A percentile compares a stretch with the other conserved stretches of the same genome.
phyloP scores from a whole-genome alignment of 2,888 invertebrate species.

The Bedellia somnulentella region DNA sequence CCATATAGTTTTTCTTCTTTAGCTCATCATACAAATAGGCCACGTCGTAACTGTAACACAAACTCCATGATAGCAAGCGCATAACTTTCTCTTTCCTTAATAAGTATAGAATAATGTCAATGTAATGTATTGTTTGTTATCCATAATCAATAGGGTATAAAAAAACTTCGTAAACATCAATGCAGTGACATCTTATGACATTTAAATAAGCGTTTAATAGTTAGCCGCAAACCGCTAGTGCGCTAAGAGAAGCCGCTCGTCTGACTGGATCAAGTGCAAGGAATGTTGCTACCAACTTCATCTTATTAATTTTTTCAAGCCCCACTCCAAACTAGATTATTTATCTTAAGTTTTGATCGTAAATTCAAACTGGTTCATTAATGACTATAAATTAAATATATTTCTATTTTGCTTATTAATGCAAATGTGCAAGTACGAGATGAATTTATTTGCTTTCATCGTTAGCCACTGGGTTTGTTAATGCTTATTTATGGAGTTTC shows the following conservation, averaged over 20 bases:
- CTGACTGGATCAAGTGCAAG: constrained; percentile 15
- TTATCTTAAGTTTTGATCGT: constrained; percentile 33
- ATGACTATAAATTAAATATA: constrained; percentile 47
- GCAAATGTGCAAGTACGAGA: not conserved
- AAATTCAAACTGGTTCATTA: constrained; percentile 48
- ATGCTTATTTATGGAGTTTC: too few relatives aligned
- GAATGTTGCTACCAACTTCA: constrained; percentile 22
- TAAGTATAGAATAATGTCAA: too few relatives aligned
- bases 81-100: too few relatives aligned
- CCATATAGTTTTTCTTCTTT: too few relatives aligned
- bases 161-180: too few relatives aligned
- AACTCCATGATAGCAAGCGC: too few relatives aligned
- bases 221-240: constrained; percentile 6
- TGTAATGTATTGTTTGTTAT: too few relatives aligned
- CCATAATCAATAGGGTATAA: too few relatives aligned
- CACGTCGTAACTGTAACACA: too few relatives aligned
- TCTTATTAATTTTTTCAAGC: constrained; percentile 31
- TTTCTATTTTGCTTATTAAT: constrained; percentile 20
- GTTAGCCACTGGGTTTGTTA: too few relatives aligned
- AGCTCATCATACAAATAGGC: too few relatives aligned
- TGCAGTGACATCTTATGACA: too few relatives aligned
- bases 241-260: constrained; percentile 15
- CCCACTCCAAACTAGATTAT: constrained; percentile 25
- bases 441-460: not conserved
- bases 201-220: constrained; percentile 1